phyloP scores from a whole-genome alignment of 2,797 vertebrate species.

The Pantherophis alleghaniensis region DNA sequence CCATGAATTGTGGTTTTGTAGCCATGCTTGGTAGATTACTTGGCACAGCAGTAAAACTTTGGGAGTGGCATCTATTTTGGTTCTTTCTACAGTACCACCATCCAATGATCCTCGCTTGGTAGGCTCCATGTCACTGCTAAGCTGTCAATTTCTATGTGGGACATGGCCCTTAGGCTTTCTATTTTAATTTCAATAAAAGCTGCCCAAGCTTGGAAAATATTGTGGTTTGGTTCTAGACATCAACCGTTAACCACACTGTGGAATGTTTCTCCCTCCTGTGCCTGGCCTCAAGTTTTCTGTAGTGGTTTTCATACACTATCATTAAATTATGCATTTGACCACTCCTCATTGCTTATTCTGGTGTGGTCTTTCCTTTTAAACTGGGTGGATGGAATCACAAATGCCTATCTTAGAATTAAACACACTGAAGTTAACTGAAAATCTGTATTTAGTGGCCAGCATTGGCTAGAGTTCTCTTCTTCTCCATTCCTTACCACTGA shows the following conservation, averaged over 20 bases:
- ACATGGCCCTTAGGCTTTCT: constrained; percentile 67
- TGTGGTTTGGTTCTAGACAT: constrained; percentile 63
- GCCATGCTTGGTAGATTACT: neutral
- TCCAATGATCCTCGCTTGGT: constrained; percentile 53
- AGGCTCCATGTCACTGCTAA: constrained; percentile 57
- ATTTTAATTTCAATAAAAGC: constrained; percentile 73
- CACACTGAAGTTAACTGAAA: constrained; percentile 68
- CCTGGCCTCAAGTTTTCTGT: constrained; percentile 65
- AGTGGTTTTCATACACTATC: constrained; percentile 73
- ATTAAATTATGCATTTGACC: constrained; percentile 73
- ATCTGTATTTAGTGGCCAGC: constrained; percentile 68
- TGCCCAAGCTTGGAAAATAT: constrained; percentile 72
- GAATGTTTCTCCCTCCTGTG: constrained; percentile 60
- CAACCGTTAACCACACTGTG: constrained; percentile 59
- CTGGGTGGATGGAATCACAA: constrained; percentile 71
- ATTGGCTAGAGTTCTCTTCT: constrained; percentile 59
- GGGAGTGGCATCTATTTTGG: constrained; percentile 53
- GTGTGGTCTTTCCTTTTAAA: constrained; percentile 76
- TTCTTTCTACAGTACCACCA: constrained; percentile 53
- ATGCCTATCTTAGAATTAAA: constrained; percentile 73
- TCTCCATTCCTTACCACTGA: neutral
- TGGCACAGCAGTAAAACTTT: constrained; percentile 39
- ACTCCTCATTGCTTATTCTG: constrained; percentile 74
- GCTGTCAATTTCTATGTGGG: constrained; percentile 61
- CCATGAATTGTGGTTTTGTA: neutral